Conservation (phyloP, 2,113 vertebrate genomes). For the Chaetura pelagica region DNA sequence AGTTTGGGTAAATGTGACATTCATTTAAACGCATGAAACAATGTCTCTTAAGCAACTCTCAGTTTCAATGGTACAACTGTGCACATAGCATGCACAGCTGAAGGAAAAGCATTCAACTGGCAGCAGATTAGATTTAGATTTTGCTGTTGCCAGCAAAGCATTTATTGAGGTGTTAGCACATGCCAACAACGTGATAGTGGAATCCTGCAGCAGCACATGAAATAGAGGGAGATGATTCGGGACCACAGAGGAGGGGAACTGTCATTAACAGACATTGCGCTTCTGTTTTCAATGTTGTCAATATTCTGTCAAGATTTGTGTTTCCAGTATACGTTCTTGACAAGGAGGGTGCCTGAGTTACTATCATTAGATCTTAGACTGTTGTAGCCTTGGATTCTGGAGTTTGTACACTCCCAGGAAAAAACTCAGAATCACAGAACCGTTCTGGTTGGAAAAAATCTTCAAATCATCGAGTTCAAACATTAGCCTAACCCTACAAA, state of each 20-base stretch:
- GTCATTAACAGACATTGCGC: not conserved
- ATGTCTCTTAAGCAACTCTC: rapidly evolving
- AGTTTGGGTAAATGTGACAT: not conserved
- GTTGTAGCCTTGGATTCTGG: not conserved
- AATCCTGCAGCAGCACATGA: not conserved
- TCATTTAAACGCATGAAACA: not conserved
- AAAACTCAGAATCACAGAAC: not conserved
- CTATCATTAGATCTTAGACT: not conserved
- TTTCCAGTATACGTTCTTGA: not conserved
- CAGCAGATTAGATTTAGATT: not conserved
- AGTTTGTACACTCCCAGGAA: not conserved
- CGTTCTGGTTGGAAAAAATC: no score
- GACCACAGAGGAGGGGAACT: not conserved
- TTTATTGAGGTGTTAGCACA: not conserved
- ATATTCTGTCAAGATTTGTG: not conserved
- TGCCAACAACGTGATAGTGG: not conserved
- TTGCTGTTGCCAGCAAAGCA: not conserved
- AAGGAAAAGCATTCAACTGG: not conserved
- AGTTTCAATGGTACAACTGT: not conserved
- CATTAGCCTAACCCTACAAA: no score
- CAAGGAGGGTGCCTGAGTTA: not conserved
- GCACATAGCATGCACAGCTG: rapidly evolving
- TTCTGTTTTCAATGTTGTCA: not conserved
- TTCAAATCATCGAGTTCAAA: no score
- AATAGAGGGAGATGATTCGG: not conserved